These are phyloP conservation scores for Lanius ludovicianus DNA, from an alignment of 2,113 vertebrate genomes.

Conservation along the genomic window DNA sequence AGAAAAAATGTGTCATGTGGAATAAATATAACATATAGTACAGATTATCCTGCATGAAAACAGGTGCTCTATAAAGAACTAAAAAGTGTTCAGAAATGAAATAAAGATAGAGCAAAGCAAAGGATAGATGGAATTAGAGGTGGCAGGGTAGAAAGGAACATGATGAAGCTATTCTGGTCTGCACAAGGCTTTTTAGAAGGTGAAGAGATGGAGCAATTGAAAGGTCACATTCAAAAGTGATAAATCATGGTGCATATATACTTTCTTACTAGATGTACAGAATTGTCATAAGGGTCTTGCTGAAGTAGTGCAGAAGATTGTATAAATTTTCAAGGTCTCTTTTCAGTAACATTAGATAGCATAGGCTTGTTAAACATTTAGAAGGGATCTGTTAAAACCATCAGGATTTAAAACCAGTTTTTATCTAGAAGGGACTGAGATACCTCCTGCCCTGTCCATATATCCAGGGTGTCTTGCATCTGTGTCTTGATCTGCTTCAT, in stretches of 20 bases:
- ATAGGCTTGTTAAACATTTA: not conserved
- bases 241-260: not conserved
- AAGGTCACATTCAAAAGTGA: not conserved
- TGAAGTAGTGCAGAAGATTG: not conserved
- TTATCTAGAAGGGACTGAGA: not conserved
- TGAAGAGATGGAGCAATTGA: not conserved
- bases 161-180: not conserved
- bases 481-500: not conserved
- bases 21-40: not conserved
- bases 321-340: not conserved
- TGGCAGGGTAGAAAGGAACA: not conserved
- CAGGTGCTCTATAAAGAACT: not conserved
- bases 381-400: not conserved
- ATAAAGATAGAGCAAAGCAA: not conserved
- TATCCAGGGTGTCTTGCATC: not conserved
- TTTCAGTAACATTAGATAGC: not conserved
- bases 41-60: not conserved
- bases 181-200: not conserved
- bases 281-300: not conserved
- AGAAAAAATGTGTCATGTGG: not conserved
- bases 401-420: not conserved
- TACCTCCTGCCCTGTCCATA: accelerated
- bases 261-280: not conserved
- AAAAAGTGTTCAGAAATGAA: not conserved
- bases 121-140: not conserved